phyloP scores from a whole-genome alignment of 2,797 vertebrate species.

The Lagorchestes hirsutus region DNA sequence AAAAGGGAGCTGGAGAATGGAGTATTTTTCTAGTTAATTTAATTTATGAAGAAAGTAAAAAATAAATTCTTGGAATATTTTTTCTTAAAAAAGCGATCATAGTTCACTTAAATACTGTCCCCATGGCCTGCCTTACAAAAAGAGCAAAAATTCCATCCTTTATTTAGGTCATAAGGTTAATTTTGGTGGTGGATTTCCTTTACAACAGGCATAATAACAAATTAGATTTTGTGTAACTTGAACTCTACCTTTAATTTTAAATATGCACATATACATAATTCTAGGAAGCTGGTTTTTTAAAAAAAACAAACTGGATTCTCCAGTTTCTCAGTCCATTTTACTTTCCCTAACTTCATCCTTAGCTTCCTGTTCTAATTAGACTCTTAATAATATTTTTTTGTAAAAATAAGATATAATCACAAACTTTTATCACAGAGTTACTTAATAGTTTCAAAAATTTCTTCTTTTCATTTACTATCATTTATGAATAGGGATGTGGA shows the following conservation, averaged over 20 bases:
- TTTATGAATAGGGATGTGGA: background rate
- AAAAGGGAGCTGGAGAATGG: slow-evolving; percentile 24
- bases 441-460: slow-evolving; percentile 13
- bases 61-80: slow-evolving; percentile 85
- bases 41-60: slow-evolving; percentile 85
- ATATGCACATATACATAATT: slow-evolving; percentile 51
- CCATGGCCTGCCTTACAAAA: slow-evolving; percentile 79
- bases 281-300: background rate
- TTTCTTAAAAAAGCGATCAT: slow-evolving; percentile 74
- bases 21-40: slow-evolving; percentile 82
- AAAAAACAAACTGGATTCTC: background rate
- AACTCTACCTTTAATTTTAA: slow-evolving; percentile 74
- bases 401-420: slow-evolving; percentile 49
- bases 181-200: slow-evolving; percentile 82
- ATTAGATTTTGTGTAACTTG: slow-evolving; percentile 79
- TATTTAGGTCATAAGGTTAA: slow-evolving; percentile 82
- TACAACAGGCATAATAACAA: slow-evolving; percentile 79
- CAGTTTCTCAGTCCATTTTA: slow-evolving; percentile 10
- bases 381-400: background rate
- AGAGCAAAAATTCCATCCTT: slow-evolving; percentile 84
- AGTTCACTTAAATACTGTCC: slow-evolving; percentile 80
- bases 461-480: background rate
- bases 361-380: background rate
- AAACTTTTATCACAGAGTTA: slow-evolving; percentile 19
- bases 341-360: background rate